phyloP scores from a whole-genome alignment of 2,888 invertebrate genomes.

The Acanthosepion lycidas region DNA sequence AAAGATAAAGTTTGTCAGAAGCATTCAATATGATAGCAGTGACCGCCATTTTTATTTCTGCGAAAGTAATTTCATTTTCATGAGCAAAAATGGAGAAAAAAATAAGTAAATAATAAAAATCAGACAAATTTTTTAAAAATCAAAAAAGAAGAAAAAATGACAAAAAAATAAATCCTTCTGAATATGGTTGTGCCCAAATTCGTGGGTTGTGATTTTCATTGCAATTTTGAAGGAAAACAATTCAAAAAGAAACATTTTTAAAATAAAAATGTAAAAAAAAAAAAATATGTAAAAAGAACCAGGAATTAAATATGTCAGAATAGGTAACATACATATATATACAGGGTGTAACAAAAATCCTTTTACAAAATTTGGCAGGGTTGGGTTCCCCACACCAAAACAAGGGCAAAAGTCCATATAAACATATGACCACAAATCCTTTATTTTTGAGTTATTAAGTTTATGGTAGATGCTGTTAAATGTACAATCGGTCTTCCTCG shows the following conservation, averaged over 20 bases:
- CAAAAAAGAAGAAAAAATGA: neutral
- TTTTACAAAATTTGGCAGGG: no score
- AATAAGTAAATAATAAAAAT: neutral
- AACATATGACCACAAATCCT: no score
- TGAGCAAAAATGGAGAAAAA: neutral
- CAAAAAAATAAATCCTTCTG: slow-evolving; percentile 37
- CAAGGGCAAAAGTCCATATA: no score
- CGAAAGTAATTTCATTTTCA: neutral
- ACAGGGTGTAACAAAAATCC: no score
- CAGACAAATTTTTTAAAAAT: no score
- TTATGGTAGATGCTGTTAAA: no score
- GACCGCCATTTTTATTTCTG: neutral
- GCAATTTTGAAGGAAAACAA: slow-evolving; percentile 44
- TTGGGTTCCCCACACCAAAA: no score
- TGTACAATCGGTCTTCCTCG: no score
- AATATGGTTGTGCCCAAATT: slow-evolving; percentile 46
- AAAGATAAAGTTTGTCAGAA: neutral
- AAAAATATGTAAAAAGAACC: neutral
- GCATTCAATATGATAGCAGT: slow-evolving; percentile 20
- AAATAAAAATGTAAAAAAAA: neutral
- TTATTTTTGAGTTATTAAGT: no score
- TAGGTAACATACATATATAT: neutral
- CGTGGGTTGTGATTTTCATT: slow-evolving; percentile 47
- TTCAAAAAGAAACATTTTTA: slow-evolving; percentile 12
- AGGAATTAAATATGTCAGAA: neutral